phyloP scores from a whole-genome alignment of 2,797 vertebrate genomes.

The Notoglanidium macrostoma region DNA sequence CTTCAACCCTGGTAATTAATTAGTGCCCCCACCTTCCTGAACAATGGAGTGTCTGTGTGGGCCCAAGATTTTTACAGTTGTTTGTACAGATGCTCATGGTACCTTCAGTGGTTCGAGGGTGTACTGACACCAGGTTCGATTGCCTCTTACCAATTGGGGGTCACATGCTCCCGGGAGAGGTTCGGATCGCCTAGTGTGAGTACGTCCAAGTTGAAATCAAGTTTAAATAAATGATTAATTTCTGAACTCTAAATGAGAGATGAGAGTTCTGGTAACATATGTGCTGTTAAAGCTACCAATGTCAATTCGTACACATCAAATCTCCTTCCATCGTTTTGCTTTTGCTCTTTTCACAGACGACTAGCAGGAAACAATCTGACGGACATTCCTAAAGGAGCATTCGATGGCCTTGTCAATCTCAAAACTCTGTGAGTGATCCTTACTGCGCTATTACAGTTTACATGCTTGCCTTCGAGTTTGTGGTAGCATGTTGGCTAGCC shows the following conservation, averaged over 20 bases:
- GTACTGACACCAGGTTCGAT: no score
- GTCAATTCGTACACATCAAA: neutral
- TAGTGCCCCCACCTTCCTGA: neutral
- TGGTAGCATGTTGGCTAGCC: neutral
- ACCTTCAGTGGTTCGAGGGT: neutral
- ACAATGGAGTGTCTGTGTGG: neutral
- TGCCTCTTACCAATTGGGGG: no score
- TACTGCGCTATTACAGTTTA: neutral
- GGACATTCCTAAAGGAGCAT: slow-evolving; percentile 82
- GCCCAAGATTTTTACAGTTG: neutral
- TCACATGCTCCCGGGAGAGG: no score
- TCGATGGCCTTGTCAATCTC: slow-evolving; percentile 82
- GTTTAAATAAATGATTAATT: neutral
- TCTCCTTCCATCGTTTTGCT: neutral
- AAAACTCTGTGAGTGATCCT: slow-evolving; percentile 85
- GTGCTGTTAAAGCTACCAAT: neutral
- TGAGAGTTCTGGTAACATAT: neutral
- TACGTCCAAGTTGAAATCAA: no score
- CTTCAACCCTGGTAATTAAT: neutral
- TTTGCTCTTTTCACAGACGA: slow-evolving; percentile 73
- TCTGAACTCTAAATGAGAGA: neutral
- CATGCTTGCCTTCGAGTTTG: neutral
- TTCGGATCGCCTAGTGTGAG: no score
- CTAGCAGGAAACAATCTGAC: slow-evolving; percentile 85
- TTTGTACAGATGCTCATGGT: neutral